phyloP scores from a whole-genome alignment of 2,113 vertebrate genomes.

The Hassar affinis region DNA sequence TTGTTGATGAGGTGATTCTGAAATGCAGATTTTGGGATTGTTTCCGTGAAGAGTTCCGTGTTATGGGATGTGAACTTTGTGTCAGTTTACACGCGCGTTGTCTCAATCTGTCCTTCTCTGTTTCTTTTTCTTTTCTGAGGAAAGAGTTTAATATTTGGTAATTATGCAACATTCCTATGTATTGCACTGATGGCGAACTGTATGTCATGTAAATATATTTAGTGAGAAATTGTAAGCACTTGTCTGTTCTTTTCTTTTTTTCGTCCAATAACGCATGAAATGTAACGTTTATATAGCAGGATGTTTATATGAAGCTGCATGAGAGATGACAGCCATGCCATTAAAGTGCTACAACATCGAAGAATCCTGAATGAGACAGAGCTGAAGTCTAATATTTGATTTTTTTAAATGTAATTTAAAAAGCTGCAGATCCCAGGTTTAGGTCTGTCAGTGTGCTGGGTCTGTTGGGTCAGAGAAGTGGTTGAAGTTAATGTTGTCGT shows the following conservation, averaged over 20 bases:
- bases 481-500: too few relatives aligned
- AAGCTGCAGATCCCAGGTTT: too few relatives aligned
- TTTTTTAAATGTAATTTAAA: not conserved
- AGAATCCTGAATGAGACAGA: not conserved
- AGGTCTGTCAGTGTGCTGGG: too few relatives aligned
- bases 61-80: conserved; percentile 73
- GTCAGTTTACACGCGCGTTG: conserved; percentile 80
- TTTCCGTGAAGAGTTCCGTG: conserved; percentile 68
- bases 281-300: not conserved
- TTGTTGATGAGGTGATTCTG: conserved; percentile 68
- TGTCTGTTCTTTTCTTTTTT: conserved; percentile 58
- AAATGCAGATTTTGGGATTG: conserved; percentile 69
- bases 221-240: conserved; percentile 90
- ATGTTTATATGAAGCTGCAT: not conserved
- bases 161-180: conserved; percentile 96
- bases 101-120: conserved; percentile 77
- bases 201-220: conserved; percentile 92
- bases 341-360: not conserved
- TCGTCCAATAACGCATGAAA: not conserved
- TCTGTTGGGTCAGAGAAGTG: too few relatives aligned
- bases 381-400: not conserved
- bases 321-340: not conserved
- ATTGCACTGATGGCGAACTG: conserved; percentile 93
- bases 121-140: conserved; percentile 79
- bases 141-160: conserved; percentile 85